Base-by-base conservation (phyloP, 1,140 invertebrate species). In the Latrodectus geometricus region DNA sequence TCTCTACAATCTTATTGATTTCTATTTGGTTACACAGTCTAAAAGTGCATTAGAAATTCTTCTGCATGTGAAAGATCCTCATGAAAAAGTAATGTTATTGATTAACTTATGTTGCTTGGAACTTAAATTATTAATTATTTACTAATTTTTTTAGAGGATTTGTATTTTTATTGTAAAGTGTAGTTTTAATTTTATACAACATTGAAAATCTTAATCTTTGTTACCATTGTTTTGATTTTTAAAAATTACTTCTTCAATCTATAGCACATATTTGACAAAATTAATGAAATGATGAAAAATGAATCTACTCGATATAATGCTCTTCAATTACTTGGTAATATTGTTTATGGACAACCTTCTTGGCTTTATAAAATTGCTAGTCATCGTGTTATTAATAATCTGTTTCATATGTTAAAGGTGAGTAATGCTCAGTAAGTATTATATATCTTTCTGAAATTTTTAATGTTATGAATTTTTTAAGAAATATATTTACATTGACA, bases 291-390 rank as follows among this genome's bases (percentile, higher is more conserved):
- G 9, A 81, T 92, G 52, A 90, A 90, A 50, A 80, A 74, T 69
- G 83, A 86, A 65, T 89, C 90, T 20, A 85, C 89, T n/a, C 89
- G 92, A 87, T 94, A 93, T 89, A 91, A 94, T 89, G 94, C 95
- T 48, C 92, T 98, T 48, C 94, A 94, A 74, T 92, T 97, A 54
- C 91, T 98, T 61, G 95, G 95, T 50, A 95, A 96, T 91, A 93
- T 97, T 74, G 95, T 96, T 21, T 93, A 95, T 89, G 94, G 94
- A 88, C 95, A 97, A 90, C 96, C 97, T 48, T 94, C 95, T 73
- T 98, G 97, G 97, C 91, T 97, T 52, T 94, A 95, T 90, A 96
- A 95, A 92, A 93, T 98, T 88, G 93, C 95, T 56, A 93, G 93
- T 88, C 94, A 96, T 92, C 90, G 93, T 50, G 92, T 97, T 0